phyloP scores from a whole-genome alignment of 2,888 invertebrate species.

The Monochamus alternatus region DNA sequence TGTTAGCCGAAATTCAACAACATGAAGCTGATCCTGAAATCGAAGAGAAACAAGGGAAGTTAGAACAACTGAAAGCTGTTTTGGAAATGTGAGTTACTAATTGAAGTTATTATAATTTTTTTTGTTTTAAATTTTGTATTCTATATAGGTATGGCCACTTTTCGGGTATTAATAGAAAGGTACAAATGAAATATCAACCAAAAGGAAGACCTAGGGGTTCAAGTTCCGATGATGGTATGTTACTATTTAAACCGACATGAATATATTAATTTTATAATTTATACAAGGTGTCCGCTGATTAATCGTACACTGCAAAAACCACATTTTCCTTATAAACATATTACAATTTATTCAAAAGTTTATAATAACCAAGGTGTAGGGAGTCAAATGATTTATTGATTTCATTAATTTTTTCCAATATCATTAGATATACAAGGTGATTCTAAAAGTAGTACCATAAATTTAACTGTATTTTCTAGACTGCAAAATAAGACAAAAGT shows the following conservation, averaged over 20 bases:
- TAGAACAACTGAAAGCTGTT: conserved; percentile 97
- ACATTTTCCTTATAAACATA: no score
- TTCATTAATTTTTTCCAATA: no score
- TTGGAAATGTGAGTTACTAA: conserved; percentile 92
- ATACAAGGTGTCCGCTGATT: no score
- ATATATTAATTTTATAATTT: no score
- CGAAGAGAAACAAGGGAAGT: conserved; percentile 96
- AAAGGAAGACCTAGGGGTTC: conserved; percentile 93
- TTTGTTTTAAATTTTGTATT: background rate
- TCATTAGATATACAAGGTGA: no score
- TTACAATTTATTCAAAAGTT: no score
- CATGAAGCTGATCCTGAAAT: conserved; percentile 92
- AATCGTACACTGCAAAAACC: no score
- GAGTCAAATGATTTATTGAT: no score
- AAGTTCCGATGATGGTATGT: conserved; percentile 94
- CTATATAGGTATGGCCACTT: conserved; percentile 95
- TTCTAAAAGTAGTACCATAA: no score
- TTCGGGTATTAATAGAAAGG: conserved; percentile 99
- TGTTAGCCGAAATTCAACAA: conserved; percentile 92
- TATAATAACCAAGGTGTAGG: no score
- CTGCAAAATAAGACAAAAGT: no score
- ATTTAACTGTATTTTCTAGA: no score
- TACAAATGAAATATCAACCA: conserved; percentile 99
- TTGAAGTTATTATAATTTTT: background rate
- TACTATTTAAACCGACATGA: background rate